Conservation (phyloP, 2,113 vertebrate genomes). For the Centropus bengalensis region DNA sequence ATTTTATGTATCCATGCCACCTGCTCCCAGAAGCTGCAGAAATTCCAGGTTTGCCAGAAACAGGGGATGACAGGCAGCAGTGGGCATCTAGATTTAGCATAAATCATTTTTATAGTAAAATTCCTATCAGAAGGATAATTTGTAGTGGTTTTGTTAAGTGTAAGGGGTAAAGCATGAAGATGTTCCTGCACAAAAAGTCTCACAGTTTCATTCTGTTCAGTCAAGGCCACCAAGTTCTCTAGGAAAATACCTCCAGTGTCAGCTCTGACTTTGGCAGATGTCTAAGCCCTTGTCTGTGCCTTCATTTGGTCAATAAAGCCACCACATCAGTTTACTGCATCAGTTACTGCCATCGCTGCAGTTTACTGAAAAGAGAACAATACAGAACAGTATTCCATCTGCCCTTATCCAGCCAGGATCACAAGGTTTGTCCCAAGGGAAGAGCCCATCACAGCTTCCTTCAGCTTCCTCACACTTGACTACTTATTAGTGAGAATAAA, state of each 20-base stretch:
- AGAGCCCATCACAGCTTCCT: not conserved
- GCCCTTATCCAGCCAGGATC: not conserved
- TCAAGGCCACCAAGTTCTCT: not conserved
- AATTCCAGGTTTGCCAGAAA: not conserved
- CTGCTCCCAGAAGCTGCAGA: not conserved
- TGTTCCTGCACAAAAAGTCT: not conserved
- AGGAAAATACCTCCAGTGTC: not conserved
- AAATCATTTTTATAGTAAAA: not conserved
- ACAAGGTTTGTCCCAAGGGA: not conserved
- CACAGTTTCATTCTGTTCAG: not conserved
- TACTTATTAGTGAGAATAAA: not conserved
- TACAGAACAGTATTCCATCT: not conserved
- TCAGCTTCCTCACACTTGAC: not conserved
- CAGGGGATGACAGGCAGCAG: not conserved
- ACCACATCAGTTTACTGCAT: not conserved
- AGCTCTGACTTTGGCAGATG: not conserved
- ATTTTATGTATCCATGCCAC: not conserved
- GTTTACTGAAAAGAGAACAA: not conserved
- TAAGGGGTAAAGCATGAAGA: not conserved
- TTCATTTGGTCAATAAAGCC: not conserved
- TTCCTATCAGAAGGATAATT: not conserved
- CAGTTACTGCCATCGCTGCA: not conserved
- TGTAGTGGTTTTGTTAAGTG: not conserved
- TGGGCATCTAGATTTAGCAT: not conserved
- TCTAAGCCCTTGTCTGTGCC: not conserved